Evolutionary conservation across 2,888 invertebrate genomes (phyloP).

Genomic region (Polydrusus pterygomalis): DNA sequence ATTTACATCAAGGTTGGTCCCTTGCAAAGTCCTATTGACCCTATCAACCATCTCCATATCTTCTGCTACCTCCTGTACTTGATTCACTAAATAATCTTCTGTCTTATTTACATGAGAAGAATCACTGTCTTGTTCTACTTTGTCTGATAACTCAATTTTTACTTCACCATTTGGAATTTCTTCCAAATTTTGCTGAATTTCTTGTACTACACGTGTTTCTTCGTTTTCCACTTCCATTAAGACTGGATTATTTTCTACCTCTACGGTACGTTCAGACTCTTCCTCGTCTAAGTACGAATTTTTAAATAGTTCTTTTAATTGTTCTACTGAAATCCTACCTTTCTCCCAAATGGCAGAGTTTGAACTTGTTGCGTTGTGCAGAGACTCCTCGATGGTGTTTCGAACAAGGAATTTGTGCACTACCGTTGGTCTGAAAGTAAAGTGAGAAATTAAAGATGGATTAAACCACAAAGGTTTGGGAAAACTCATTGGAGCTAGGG

Average conservation of each 20-base stretch:
- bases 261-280: background rate
- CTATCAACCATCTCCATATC: too few species aligned
- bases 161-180: background rate
- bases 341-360: constrained; percentile 71
- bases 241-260: background rate
- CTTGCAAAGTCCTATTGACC: too few species aligned
- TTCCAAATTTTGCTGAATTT: too few species aligned
- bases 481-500: too few species aligned
- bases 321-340: constrained; percentile 71
- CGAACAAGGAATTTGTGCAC: constrained; percentile 83
- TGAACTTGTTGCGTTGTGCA: constrained; percentile 73
- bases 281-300: constrained; percentile 12
- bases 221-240: background rate
- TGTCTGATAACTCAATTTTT: background rate
- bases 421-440: constrained; percentile 75
- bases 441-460: background rate
- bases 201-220: background rate
- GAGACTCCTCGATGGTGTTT: constrained; percentile 83
- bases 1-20: too few species aligned
- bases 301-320: constrained; percentile 70
- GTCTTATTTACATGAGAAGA: background rate
- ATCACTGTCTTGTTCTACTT: background rate
- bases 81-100: too few species aligned
- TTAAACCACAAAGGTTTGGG: too few species aligned
- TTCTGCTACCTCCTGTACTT: too few species aligned